Conservation (phyloP, 2,797 vertebrate species). For the Aldrovandia affinis region DNA sequence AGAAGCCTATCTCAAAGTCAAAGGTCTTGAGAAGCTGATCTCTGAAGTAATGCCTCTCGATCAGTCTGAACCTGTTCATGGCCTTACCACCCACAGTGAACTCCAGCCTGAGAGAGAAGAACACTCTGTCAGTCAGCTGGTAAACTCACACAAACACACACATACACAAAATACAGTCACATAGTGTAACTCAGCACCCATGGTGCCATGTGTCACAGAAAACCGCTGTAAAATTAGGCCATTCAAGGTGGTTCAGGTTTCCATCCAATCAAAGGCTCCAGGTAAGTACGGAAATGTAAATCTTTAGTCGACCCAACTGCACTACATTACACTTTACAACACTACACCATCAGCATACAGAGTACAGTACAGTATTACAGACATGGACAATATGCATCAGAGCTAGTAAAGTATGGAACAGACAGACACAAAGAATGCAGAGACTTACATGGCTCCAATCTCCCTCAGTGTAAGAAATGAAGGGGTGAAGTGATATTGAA, state of each 20-base stretch:
- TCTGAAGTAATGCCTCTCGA: slow-evolving; percentile 88
- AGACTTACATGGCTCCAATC: slow-evolving; percentile 84
- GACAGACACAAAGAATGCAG: neutral
- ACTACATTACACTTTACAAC: neutral
- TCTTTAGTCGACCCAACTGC: no score
- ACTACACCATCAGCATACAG: neutral
- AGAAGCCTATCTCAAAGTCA: slow-evolving; percentile 92
- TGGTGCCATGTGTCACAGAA: no score
- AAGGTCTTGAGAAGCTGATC: slow-evolving; percentile 87
- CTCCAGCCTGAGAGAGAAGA: slow-evolving; percentile 75
- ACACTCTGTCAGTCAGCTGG: neutral
- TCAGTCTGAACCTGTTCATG: slow-evolving; percentile 85
- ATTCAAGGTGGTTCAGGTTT: neutral
- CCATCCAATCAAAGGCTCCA: neutral
- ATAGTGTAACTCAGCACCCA: no score
- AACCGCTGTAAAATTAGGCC: neutral
- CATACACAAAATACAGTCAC: neutral
- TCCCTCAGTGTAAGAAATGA: slow-evolving; percentile 83
- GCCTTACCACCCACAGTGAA: slow-evolving; percentile 87
- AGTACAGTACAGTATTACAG: neutral
- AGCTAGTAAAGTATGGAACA: neutral
- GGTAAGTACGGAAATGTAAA: no score
- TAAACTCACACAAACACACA: slow-evolving; percentile 7
- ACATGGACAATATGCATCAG: neutral
- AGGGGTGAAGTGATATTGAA: slow-evolving; percentile 88